Evolutionary conservation across 1,140 invertebrate genomes (phyloP), one percentile per base, ranked within the genome.

Genomic region (Zaprionus capensis): DNA sequence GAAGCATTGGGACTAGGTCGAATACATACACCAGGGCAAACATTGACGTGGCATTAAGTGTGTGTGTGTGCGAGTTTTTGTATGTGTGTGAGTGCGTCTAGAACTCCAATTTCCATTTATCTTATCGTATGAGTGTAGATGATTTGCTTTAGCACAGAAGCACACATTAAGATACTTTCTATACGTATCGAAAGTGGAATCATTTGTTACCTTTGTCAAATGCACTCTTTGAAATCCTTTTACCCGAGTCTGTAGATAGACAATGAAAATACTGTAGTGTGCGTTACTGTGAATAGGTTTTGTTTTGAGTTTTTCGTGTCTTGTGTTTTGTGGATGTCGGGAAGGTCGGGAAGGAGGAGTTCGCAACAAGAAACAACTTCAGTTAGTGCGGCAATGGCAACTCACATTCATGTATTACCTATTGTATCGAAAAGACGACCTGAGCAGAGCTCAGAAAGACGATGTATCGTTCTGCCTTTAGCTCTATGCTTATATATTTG

Each of bases 341-440:
- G 12, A n/a, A 22, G 59, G 61, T 74, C 34, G 17, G 70, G 62
- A 22, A 22, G 22, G 51, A 28, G 69, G 69, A 62, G 38, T 53
- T 74, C 55, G 76, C 51, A 88, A 87, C 84, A 88, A 63, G 49
- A 44, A 79, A 81, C 46, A 83, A 84, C 67, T 90, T 90, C 70
- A 81, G 74, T 81, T 83, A 88, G 78, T 81, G 81, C 84, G 57
- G 71, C 80, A 78, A 78, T 87, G 74, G 84, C 84, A 87, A 88
- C 85, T 90, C 78, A 90, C 85, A 85, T 85, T 90, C 72, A 90
- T 41, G 81, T 70, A 77, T 91, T 91, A 91, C 90, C 90, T 91
- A 91, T 86, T 83, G 91, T 86, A 76, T 91, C 85, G 78, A 86
- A 80, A 57, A 91, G 80, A 56, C 71, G 71, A 81, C 86, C 82